Evolutionary conservation across 2,113 vertebrate genomes (phyloP).

Genomic region (Shinisaurus crocodilurus): DNA sequence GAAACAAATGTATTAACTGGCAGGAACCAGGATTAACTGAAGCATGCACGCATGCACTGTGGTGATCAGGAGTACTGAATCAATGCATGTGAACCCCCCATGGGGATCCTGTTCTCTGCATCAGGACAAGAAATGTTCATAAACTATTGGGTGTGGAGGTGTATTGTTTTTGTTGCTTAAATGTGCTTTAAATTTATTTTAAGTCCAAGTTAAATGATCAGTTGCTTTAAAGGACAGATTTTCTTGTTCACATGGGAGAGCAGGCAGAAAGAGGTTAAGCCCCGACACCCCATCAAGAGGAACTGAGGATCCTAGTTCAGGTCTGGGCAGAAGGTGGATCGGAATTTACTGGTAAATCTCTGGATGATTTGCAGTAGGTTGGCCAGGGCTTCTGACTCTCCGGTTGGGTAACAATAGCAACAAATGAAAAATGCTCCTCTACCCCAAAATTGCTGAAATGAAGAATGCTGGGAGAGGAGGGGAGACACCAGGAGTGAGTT

Average conservation of each 20-base stretch:
- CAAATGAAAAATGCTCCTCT: too few species aligned
- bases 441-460: too few species aligned
- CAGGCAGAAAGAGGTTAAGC: neutral
- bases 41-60: neutral
- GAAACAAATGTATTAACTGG: neutral
- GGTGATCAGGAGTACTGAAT: neutral
- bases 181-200: neutral
- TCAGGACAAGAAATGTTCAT: neutral
- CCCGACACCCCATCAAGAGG: neutral
- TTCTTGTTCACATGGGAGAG: neutral
- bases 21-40: neutral
- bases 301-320: neutral
- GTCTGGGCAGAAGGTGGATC: too few species aligned
- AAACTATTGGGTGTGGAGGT: neutral
- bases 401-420: too few species aligned
- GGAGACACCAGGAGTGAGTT: too few species aligned
- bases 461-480: too few species aligned
- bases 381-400: too few species aligned
- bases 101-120: neutral
- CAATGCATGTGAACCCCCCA: neutral
- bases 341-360: too few species aligned
- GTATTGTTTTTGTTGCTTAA: neutral
- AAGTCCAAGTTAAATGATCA: neutral
- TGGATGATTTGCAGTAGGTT: too few species aligned
- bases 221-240: neutral